Evolutionary conservation across 2,113 vertebrate genomes (phyloP), one percentile per base, ranked within the genome.

Genomic region (Fulica atra): DNA sequence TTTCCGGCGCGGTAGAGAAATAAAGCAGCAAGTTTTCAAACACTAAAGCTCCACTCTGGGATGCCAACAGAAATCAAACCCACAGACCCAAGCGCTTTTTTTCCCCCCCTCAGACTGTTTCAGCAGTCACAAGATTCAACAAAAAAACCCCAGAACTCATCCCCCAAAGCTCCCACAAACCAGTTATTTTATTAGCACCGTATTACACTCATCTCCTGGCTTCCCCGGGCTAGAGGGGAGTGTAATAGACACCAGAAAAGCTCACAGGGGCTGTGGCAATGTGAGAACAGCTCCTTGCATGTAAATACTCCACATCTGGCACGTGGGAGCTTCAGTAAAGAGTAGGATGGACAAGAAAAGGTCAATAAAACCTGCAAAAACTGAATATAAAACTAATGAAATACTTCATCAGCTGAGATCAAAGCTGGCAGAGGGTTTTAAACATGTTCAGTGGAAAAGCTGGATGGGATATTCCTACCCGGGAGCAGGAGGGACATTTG

Each of bases 1-100:
- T 35, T 13, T 35, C 2, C 1, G 61, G n/a, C 42, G 71, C 0
- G 0, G 3, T 5, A 53, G 46, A 50, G 42, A 82, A 79, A 61
- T 8, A 31, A 76, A 88, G 29, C 73, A 54, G 44, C 60, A 10
- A 60, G 36, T 5, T 50, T 42, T 17, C 46, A 5, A 28, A 31
- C 16, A 10, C 13, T 3, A 12, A 25, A 56, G 42, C 82, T 38
- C 40, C 40, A 74, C 78, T 25, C 51, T n/a, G 25, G 33, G 74
- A 63, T 6, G 10, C 35, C 54, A 77, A 23, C 26, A 4, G 1
- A 16, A 86, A 48, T n/a, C 57, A 86, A 85, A 82, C 44, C 57
- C 63, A 31, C 61, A 83, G 50, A 54, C 12, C 25, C 70, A 19
- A 63, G 33, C 3, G 51, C 0, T 44, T 63, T 79, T 28, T 35